Base-by-base conservation (phyloP, 2,113 vertebrate genomes). In the Cottus gobio region DNA sequence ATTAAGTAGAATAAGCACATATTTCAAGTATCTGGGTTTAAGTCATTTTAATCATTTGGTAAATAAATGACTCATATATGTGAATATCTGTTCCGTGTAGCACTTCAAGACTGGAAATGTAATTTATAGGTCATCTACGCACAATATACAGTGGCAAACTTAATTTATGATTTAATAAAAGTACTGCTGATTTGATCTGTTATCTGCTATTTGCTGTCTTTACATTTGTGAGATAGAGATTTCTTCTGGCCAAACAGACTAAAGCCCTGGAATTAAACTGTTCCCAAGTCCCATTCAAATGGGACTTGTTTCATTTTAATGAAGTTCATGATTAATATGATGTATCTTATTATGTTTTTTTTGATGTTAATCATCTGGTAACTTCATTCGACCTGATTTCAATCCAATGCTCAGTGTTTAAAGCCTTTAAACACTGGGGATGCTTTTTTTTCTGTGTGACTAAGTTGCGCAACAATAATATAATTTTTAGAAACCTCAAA, bases 211-310 rank as follows among this genome's bases (percentile, higher is more conserved):
- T 52, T 4, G 12, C 30, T 60, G 6, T n/a, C 9, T 71, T 71
- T 31, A 5, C 16, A 24, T 37, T 70, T 39, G 4, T 3, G 20
- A 52, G 30, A 11, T 34, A 70, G 13, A 39, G 16, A 70, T 34
- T 3, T 68, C 7, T 58, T 58, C 28, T 42, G 66, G 16, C 31
- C 20, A 54, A 34, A 56, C 34, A 70, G 4, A 9, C 20, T 11
- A 44, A 71, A 30, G 26, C 56, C 18, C 36, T 71, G 54, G 36
- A 71, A 30, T 44, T 31, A 58, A 44, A 44, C 48, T 37, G 54
- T 58, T n/a, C n/a, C n/a, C n/a, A n/a, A n/a, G n/a, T n/a, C n/a
- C n/a, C n/a, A 30, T n/a, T 30, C 1, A 44, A 26, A 71, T 37
- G 16, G 6, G 28, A 5, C 22, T 18, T 46, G 12, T 73, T 62